These are phyloP conservation scores for Sitta carolinensis DNA, from an alignment of 2,797 vertebrate genomes.

Conservation along the genomic window DNA sequence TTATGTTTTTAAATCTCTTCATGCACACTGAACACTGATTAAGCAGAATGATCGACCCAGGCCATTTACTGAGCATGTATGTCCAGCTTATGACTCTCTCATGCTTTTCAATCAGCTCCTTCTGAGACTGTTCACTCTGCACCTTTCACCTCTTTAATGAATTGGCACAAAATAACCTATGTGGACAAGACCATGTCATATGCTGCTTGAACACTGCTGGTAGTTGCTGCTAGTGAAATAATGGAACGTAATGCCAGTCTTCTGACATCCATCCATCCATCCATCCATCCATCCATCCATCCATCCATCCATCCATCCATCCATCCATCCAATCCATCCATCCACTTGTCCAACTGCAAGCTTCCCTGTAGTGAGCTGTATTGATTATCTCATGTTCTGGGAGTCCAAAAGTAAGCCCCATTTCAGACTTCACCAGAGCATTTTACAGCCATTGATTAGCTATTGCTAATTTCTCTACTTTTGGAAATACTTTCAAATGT, in stretches of 20 bases:
- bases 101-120: slow-evolving; percentile 18
- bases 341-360: neutral
- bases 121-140: slow-evolving; percentile 10
- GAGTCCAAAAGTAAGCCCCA: slow-evolving; percentile 8
- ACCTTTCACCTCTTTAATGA: slow-evolving; percentile 33
- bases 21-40: slow-evolving; percentile 16
- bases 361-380: neutral
- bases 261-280: neutral
- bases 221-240: slow-evolving; percentile 47
- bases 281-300: neutral
- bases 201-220: neutral
- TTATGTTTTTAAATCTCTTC: slow-evolving; percentile 58
- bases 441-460: neutral
- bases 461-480: neutral
- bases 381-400: neutral
- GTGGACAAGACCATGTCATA: neutral
- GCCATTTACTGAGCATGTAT: slow-evolving; percentile 13
- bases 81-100: neutral
- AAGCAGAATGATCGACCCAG: neutral
- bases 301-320: neutral
- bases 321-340: neutral
- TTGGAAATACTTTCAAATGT: neutral
- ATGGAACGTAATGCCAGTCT: neutral
- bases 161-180: neutral
- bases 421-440: neutral